These are phyloP conservation scores for Pecten maximus DNA, from an alignment of 2,888 invertebrate species.

Conservation along the genomic window DNA sequence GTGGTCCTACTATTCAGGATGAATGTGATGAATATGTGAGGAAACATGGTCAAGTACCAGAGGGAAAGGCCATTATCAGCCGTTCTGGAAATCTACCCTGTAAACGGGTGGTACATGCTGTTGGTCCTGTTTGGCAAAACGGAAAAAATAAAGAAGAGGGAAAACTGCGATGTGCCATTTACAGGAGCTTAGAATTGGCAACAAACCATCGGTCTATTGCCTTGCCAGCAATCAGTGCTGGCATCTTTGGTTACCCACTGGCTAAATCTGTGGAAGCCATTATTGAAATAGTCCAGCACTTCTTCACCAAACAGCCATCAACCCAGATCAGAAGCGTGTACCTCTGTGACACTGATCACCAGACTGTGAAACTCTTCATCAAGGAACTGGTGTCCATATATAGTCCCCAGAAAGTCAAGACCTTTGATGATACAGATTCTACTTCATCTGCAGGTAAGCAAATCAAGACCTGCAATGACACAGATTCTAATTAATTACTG, in stretches of 20 bases:
- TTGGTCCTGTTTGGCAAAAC: conserved; percentile 54
- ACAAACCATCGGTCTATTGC: conserved; percentile 61
- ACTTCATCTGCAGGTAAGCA: not conserved
- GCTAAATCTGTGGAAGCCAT: conserved; percentile 53
- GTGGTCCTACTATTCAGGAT: conserved; percentile 47
- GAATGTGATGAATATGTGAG: conserved; percentile 45
- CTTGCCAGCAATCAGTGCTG: conserved; percentile 70
- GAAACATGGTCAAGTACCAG: conserved; percentile 40
- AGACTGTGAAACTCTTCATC: conserved; percentile 57
- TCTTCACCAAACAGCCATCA: conserved; percentile 54
- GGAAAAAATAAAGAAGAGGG: conserved; percentile 47
- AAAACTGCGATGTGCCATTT: conserved; percentile 55
- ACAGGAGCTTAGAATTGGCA: conserved; percentile 57
- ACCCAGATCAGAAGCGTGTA: conserved; percentile 56
- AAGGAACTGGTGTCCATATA: conserved; percentile 50
- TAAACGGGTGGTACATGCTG: conserved; percentile 60
- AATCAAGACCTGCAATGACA: not conserved
- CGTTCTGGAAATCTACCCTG: conserved; percentile 54
- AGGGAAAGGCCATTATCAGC: conserved; percentile 42
- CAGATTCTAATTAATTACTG: not conserved
- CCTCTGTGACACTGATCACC: conserved; percentile 59
- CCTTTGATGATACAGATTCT: not conserved
- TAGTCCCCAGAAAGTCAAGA: not conserved
- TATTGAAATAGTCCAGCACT: conserved; percentile 54
- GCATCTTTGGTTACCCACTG: conserved; percentile 64